phyloP scores from a whole-genome alignment of 1,140 invertebrate genomes.

The Anagrus nilaparvatae region DNA sequence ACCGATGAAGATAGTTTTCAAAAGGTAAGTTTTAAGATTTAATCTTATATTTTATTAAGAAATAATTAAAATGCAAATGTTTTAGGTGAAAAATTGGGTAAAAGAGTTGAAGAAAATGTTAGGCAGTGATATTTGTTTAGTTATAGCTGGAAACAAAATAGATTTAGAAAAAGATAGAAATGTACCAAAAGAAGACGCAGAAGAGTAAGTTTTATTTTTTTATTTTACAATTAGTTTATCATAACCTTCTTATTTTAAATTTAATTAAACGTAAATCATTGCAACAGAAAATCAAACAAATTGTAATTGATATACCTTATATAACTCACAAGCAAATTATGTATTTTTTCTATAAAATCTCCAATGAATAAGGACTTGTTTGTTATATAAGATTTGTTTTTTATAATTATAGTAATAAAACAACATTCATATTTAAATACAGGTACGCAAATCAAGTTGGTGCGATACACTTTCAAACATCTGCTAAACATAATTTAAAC shows the following conservation, averaged over 20 bases:
- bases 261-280: no score
- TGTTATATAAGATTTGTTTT: constrained; percentile 3
- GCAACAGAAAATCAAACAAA: no score
- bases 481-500: constrained; percentile 87
- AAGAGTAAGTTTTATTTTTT: constrained; percentile 55
- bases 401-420: neutral
- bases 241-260: constrained; percentile 10
- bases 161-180: constrained; percentile 88
- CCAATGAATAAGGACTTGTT: no score
- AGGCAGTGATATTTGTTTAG: constrained; percentile 81
- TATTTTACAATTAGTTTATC: constrained; percentile 1
- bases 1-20: constrained; percentile 95
- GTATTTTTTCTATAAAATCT: no score
- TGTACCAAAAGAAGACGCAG: constrained; percentile 75
- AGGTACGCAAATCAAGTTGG: constrained; percentile 87
- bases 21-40: constrained; percentile 55
- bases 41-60: constrained; percentile 8
- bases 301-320: no score
- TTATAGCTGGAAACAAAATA: constrained; percentile 96
- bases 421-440: constrained; percentile 17
- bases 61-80: constrained; percentile 17
- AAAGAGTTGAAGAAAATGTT: constrained; percentile 95
- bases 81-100: constrained; percentile 94
- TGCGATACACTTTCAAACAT: constrained; percentile 90
- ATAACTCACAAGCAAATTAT: no score